Evolutionary conservation across 2,888 invertebrate species (phyloP).

Genomic region (Hyposoter didymator): DNA sequence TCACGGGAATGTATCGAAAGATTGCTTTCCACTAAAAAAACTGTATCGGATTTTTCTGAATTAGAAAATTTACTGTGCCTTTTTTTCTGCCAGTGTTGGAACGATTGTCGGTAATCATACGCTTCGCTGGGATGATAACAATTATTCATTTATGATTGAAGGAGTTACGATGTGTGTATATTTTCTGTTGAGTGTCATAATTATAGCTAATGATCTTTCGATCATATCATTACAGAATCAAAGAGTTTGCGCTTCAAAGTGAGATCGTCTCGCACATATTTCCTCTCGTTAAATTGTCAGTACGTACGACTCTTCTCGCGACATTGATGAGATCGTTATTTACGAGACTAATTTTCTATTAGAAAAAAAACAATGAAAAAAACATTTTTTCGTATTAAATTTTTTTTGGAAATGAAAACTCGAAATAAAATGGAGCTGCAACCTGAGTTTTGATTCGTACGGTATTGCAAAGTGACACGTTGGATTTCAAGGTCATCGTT

Average conservation of each 20-base stretch:
- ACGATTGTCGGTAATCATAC: not conserved
- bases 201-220: not conserved
- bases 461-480: not conserved
- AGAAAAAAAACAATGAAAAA: not conserved
- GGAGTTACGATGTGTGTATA: too few species aligned
- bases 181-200: not conserved
- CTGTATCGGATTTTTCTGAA: not conserved
- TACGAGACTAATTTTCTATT: not conserved
- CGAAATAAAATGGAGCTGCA: not conserved
- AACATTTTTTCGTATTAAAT: too few species aligned
- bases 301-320: not conserved
- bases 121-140: not conserved
- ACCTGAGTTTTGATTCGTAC: not conserved
- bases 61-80: not conserved
- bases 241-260: not conserved
- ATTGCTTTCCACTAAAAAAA: not conserved
- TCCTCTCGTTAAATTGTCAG: not conserved
- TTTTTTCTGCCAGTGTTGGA: not conserved
- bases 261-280: slow-evolving; percentile 2
- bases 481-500: not conserved
- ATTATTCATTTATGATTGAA: not conserved
- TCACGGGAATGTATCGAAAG: not conserved
- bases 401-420: too few species aligned
- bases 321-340: not conserved
- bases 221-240: not conserved